These are phyloP conservation scores for Zaprionus africanus DNA, from an alignment of 1,140 invertebrate genomes.

Conservation along the genomic window DNA sequence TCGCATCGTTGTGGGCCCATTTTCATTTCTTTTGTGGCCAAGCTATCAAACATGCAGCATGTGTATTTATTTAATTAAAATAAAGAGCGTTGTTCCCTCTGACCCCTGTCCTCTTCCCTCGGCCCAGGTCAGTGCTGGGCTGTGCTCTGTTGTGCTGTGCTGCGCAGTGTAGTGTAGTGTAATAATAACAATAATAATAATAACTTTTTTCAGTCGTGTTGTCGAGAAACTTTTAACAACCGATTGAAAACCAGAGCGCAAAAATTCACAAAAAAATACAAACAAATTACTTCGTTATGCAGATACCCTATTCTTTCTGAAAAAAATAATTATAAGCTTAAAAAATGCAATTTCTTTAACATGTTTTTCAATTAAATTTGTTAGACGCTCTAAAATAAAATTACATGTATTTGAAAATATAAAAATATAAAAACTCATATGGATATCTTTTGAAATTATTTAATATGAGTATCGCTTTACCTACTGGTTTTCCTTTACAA, in stretches of 20 bases:
- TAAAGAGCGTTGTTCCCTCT: constrained; percentile 11
- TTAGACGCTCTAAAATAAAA: not conserved
- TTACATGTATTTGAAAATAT: too few relatives aligned
- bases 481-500: not conserved
- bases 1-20: constrained; percentile 35
- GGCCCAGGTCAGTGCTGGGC: not conserved
- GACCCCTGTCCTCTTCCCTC: not conserved
- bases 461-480: too few relatives aligned
- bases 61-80: constrained; percentile 66
- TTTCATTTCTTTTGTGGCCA: constrained; percentile 49
- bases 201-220: constrained; percentile 34
- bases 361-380: not conserved
- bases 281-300: not conserved
- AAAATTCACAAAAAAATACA: not conserved
- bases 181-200: constrained; percentile 59
- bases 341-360: not conserved
- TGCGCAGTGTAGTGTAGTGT: constrained; percentile 50
- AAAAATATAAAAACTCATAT: not conserved
- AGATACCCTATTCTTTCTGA: not conserved
- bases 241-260: constrained; percentile 38
- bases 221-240: constrained; percentile 55
- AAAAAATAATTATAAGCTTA: not conserved
- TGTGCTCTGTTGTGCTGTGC: not conserved
- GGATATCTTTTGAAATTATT: not conserved
- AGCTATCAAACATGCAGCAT: constrained; percentile 41